Percentiles rank a stretch among this genome's conserved stretches.
phyloP scores from a whole-genome alignment of 2,888 invertebrate genomes.

The Argyra leucocephala region DNA sequence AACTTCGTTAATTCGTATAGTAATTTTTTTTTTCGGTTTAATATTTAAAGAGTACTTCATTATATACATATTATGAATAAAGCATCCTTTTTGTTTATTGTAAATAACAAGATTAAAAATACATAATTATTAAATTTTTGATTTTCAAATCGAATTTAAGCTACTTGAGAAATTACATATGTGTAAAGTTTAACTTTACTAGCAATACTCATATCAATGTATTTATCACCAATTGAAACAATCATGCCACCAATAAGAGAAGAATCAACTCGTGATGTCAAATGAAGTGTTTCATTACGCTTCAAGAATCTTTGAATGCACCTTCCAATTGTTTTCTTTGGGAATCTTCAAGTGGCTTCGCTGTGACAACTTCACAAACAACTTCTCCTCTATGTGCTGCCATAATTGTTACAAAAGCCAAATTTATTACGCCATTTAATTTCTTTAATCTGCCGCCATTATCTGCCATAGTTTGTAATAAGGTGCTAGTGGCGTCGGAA shows the following conservation, averaged over 20 bases:
- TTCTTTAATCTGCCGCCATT: slow-evolving; percentile 84
- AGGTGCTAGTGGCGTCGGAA: slow-evolving; percentile 65
- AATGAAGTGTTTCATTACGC: slow-evolving; percentile 68
- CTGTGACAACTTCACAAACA: slow-evolving; percentile 80
- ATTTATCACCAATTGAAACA: slow-evolving; percentile 90
- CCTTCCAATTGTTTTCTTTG: slow-evolving; percentile 70
- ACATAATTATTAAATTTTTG: too few relatives aligned
- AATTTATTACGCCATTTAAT: slow-evolving; percentile 67
- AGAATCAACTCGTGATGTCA: slow-evolving; percentile 78
- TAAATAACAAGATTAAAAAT: too few relatives aligned
- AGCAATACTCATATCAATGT: slow-evolving; percentile 94
- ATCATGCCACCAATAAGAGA: slow-evolving; percentile 85
- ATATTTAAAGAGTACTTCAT: too few relatives aligned
- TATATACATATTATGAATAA: too few relatives aligned
- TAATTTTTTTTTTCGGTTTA: too few relatives aligned
- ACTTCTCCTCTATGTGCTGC: slow-evolving; percentile 90
- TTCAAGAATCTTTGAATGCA: slow-evolving; percentile 78
- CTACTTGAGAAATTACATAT: slow-evolving; percentile 64
- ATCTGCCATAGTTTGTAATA: slow-evolving; percentile 75
- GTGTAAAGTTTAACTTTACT: slow-evolving; percentile 85
- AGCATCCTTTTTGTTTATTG: too few relatives aligned
- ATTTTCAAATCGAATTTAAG: slow-evolving; percentile 55
- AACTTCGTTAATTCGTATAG: too few relatives aligned
- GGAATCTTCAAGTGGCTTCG: slow-evolving; percentile 76
- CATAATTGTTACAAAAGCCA: slow-evolving; percentile 87